These are phyloP conservation scores for Stenolophus ochropezus DNA, from an alignment of 2,888 invertebrate species.

Conservation along the genomic window DNA sequence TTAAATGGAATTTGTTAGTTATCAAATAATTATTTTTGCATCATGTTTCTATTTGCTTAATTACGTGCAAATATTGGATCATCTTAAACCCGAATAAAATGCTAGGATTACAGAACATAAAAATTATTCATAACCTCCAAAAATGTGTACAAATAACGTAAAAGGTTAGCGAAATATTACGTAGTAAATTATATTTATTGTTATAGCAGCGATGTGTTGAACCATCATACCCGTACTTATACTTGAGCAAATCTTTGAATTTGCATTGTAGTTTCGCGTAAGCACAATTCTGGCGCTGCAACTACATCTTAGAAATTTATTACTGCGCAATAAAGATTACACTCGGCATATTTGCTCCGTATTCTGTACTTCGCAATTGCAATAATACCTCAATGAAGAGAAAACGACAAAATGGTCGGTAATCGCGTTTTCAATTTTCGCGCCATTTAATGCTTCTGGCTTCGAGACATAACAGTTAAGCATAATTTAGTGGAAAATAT, in stretches of 20 bases:
- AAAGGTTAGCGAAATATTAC: too few relatives aligned
- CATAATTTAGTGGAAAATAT: slow-evolving; percentile 59
- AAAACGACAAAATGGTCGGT: slow-evolving; percentile 48
- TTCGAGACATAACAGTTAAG: slow-evolving; percentile 52
- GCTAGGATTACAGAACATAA: too few relatives aligned
- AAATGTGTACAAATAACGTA: neutral
- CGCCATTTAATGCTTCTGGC: slow-evolving; percentile 49
- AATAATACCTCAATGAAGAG: slow-evolving; percentile 43
- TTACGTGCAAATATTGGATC: too few relatives aligned
- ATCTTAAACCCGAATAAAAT: too few relatives aligned
- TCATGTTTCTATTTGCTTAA: too few relatives aligned
- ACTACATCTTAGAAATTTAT: neutral
- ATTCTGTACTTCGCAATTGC: slow-evolving; percentile 2
- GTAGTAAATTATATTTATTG: too few relatives aligned
- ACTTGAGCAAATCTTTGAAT: neutral
- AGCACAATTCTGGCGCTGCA: neutral
- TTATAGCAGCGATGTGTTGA: neutral
- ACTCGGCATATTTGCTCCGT: neutral
- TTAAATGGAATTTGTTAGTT: too few relatives aligned
- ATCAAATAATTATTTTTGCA: too few relatives aligned
- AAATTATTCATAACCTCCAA: too few relatives aligned
- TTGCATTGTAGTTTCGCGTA: neutral
- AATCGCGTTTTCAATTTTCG: slow-evolving; percentile 51
- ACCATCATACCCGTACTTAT: neutral
- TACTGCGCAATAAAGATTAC: slow-evolving; percentile 11